Evolutionary conservation across 30 jellyfish, hydroid and myxozoan species (phyloP), one percentile per base, ranked within the genome.

Genomic region (Aurelia aurita): DNA sequence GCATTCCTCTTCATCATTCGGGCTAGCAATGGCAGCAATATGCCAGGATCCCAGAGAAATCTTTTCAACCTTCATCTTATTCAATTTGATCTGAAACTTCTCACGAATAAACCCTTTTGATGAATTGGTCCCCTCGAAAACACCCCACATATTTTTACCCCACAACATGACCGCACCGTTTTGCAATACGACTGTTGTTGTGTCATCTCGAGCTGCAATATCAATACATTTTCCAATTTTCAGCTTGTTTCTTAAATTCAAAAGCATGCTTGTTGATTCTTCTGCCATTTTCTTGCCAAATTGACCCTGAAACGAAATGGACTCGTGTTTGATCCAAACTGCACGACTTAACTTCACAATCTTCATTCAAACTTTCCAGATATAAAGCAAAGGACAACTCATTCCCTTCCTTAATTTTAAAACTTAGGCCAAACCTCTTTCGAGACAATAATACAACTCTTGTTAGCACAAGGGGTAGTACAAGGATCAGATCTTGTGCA

Each of bases 11-110:
- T 80, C 74, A 15, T 60, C 27, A 28, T 65, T 19, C 21, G 22
- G 60, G 3, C 47, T 39, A 55, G 73, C 58, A 71, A 83, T 60
- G 19, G 61, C 87, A 3, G 86, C 93, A 22, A 83, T 83, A 25
- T 83, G 93, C 93, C 93, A 83, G 16, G 93, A 58, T 15, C 93
- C 93, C 8, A 83, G 80, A 3, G 93, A 64, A 5, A 83, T 46
- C 46, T 63, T 58, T 19, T 6, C n/a, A 12, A 67, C 63, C 1
- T 44, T 60, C 23, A n/a, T 34, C n/a, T 45, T 60, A 10, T 23
- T 63, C 43, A 35, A 5, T n/a, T 35, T 39, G 9, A 83, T 68
- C 6, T 58, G 7, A 21, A 71, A 69, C 25, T 74, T 71, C 20
- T 51, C 19, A 12, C 82, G 82, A 58, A 83, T 59, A 44, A 23